Conservation (phyloP, 1,140 invertebrate genomes). For the Drosophila repletoides region DNA sequence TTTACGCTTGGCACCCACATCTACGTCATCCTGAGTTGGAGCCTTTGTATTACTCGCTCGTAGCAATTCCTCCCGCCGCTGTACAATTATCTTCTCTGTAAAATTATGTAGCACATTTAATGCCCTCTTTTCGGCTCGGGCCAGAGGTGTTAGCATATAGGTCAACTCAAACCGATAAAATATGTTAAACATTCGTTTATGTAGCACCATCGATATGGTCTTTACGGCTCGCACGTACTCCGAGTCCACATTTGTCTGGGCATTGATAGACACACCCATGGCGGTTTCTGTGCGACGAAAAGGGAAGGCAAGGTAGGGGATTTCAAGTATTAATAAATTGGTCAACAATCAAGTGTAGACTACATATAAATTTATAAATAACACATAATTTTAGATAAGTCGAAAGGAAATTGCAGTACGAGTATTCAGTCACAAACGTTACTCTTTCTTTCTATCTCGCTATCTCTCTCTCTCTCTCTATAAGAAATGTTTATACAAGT, state of each 20-base stretch:
- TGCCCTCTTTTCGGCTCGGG: constrained; percentile 84
- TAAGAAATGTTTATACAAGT: no score
- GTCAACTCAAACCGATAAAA: constrained; percentile 84
- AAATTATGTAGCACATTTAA: constrained; percentile 87
- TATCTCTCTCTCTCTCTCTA: not conserved
- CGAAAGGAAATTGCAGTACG: not conserved
- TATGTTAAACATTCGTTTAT: constrained; percentile 83
- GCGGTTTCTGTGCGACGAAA: constrained; percentile 87
- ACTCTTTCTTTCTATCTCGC: no score
- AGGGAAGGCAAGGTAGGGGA: not conserved
- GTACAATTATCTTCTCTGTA: constrained; percentile 85
- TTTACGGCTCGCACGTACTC: constrained; percentile 89
- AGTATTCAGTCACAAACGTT: not conserved
- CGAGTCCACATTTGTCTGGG: constrained; percentile 87
- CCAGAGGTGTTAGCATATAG: constrained; percentile 83
- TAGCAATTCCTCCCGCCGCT: constrained; percentile 78
- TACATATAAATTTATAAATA: not conserved
- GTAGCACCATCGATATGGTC: constrained; percentile 82
- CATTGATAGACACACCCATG: constrained; percentile 90
- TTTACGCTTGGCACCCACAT: constrained; percentile 79
- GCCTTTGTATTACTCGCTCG: constrained; percentile 45
- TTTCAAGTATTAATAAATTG: no score
- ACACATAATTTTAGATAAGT: not conserved
- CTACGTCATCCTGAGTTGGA: constrained; percentile 14
- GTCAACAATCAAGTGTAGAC: not conserved